These are phyloP conservation scores for Drosophila merina DNA, from an alignment of 2,888 invertebrate genomes.

Conservation along the genomic window DNA sequence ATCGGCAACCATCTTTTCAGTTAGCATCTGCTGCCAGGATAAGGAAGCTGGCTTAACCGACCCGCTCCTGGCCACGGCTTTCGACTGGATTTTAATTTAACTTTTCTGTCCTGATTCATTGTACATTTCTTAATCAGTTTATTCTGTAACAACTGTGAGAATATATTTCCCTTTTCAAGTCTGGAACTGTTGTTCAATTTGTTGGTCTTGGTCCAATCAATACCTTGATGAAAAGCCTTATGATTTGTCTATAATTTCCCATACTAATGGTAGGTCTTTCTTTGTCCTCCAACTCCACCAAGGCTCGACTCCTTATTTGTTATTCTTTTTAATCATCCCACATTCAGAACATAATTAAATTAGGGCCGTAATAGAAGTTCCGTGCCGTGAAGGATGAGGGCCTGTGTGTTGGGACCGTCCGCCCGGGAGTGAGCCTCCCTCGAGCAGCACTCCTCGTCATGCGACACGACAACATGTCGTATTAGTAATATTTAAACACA, in stretches of 20 bases:
- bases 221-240: no score
- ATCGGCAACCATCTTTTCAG: slow-evolving; percentile 41
- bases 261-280: no score
- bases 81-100: slow-evolving; percentile 72
- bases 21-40: slow-evolving; percentile 46
- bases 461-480: slow-evolving; percentile 79
- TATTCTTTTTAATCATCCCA: slow-evolving; percentile 32
- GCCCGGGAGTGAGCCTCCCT: background rate
- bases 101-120: slow-evolving; percentile 64
- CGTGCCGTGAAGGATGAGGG: slow-evolving; percentile 19
- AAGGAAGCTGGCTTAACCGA: slow-evolving; percentile 7
- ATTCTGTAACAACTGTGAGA: background rate
- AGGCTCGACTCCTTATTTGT: slow-evolving; percentile 23
- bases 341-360: slow-evolving; percentile 67
- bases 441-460: slow-evolving; percentile 27
- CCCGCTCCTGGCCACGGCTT: background rate
- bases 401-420: background rate
- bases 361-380: slow-evolving; percentile 65
- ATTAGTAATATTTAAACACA: slow-evolving; percentile 80
- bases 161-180: background rate
- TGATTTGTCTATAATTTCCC: no score
- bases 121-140: slow-evolving; percentile 26
- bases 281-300: background rate
- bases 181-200: no score
- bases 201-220: no score